These are phyloP conservation scores for Ylistrum balloti DNA, from an alignment of 1,140 invertebrate species.

Conservation along the genomic window DNA sequence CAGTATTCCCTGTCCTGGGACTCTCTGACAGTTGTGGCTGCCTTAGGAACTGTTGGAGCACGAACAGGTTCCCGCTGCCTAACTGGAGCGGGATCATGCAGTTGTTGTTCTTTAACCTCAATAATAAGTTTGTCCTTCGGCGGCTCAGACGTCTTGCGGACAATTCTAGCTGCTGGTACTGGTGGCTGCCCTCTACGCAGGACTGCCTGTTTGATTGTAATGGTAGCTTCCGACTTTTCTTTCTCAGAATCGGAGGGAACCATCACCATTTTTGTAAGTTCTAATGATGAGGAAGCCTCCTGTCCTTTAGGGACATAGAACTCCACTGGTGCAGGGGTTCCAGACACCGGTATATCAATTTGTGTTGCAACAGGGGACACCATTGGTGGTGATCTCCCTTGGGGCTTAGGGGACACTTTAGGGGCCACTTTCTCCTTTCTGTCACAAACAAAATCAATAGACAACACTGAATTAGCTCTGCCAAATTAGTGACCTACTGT, in stretches of 20 bases:
- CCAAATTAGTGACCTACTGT: neutral
- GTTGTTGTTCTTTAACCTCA: slow-evolving; percentile 8
- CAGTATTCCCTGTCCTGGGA: slow-evolving; percentile 44
- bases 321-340: neutral
- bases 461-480: neutral
- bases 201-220: slow-evolving; percentile 1
- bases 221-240: slow-evolving; percentile 9
- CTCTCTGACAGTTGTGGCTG: neutral
- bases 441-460: slow-evolving; percentile 29
- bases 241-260: neutral
- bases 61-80: neutral
- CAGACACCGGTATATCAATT: neutral
- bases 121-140: neutral
- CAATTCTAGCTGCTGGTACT: neutral
- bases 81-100: neutral
- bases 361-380: slow-evolving; percentile 6
- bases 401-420: slow-evolving; percentile 8
- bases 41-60: neutral
- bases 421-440: neutral
- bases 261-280: slow-evolving; percentile 15
- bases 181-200: neutral
- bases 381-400: neutral
- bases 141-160: neutral
- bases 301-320: neutral
- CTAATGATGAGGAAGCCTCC: neutral